Percentiles rank a stretch among this genome's conserved stretches.
Conservation (phyloP, 2,888 invertebrate species). For the Nephrotoma flavescens region DNA sequence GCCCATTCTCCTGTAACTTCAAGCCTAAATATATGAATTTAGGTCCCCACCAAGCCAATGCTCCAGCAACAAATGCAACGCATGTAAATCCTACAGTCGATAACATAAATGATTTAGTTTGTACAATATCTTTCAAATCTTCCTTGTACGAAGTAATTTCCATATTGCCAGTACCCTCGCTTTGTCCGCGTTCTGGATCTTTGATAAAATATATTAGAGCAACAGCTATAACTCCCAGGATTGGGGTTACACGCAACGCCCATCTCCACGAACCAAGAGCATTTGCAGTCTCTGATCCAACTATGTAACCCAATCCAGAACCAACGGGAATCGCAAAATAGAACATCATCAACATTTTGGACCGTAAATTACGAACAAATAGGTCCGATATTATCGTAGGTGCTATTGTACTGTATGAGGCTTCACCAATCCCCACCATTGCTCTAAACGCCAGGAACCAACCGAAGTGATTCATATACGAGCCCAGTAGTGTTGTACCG, state of each 20-base stretch:
- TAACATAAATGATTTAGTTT: slow-evolving; percentile 70
- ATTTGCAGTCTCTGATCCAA: slow-evolving; percentile 72
- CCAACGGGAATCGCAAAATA: slow-evolving; percentile 99
- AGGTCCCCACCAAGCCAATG: slow-evolving; percentile 95
- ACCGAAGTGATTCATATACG: slow-evolving; percentile 61
- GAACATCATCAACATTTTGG: slow-evolving; percentile 91
- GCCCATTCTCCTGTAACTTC: slow-evolving; percentile 35
- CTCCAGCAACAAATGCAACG: slow-evolving; percentile 93
- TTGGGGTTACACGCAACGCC: slow-evolving; percentile 86
- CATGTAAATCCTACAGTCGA: slow-evolving; percentile 92
- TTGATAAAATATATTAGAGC: slow-evolving; percentile 58
- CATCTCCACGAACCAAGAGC: slow-evolving; percentile 71
- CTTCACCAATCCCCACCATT: slow-evolving; percentile 94
- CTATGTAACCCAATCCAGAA: slow-evolving; percentile 56
- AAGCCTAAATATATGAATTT: slow-evolving; percentile 68
- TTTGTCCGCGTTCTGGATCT: slow-evolving; percentile 78
- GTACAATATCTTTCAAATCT: slow-evolving; percentile 49
- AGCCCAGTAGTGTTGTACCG: slow-evolving; percentile 81
- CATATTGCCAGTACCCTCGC: slow-evolving; percentile 65
- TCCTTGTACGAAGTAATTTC: slow-evolving; percentile 55
- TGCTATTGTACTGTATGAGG: slow-evolving; percentile 97
- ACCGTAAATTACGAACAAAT: slow-evolving; percentile 72
- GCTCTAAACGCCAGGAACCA: slow-evolving; percentile 78
- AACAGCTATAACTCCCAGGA: slow-evolving; percentile 68
- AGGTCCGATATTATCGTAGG: slow-evolving; percentile 97